Percentiles rank a stretch among this genome's conserved stretches.
These are phyloP conservation scores for Polia nebulosa DNA, from an alignment of 2,888 invertebrate genomes.

Conservation along the genomic window DNA sequence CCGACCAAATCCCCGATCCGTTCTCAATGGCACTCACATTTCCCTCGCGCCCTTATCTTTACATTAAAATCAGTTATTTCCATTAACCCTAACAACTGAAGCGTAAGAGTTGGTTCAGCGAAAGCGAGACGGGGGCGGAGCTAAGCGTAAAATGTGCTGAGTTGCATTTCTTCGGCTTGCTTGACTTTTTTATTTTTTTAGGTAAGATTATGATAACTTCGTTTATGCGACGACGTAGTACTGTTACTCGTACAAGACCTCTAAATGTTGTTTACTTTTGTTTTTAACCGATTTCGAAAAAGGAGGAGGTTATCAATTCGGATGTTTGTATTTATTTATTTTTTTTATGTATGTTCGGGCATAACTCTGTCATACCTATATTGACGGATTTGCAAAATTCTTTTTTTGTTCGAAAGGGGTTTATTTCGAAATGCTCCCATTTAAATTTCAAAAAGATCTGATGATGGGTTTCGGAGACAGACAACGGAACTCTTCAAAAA, in stretches of 20 bases:
- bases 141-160: slow-evolving; percentile 43
- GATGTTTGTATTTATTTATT: too few species aligned
- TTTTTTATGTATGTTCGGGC: too few species aligned
- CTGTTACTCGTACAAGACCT: too few species aligned
- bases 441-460: too few species aligned
- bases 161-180: slow-evolving; percentile 8
- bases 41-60: slow-evolving; percentile 66
- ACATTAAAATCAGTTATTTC: slow-evolving; percentile 74
- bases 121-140: slow-evolving; percentile 41
- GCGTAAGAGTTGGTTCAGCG: slow-evolving; percentile 50
- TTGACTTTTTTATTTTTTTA: slow-evolving; percentile 10
- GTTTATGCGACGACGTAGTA: neutral
- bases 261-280: neutral
- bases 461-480: too few species aligned
- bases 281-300: too few species aligned
- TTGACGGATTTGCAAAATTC: too few species aligned
- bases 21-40: slow-evolving; percentile 58
- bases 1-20: slow-evolving; percentile 40
- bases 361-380: too few species aligned
- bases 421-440: too few species aligned
- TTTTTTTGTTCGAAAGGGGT: too few species aligned
- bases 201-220: neutral
- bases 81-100: slow-evolving; percentile 66
- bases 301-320: too few species aligned
- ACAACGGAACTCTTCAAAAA: too few species aligned